Base-by-base conservation (phyloP, 2,113 vertebrate genomes). In the Cyanocitta stelleri region DNA sequence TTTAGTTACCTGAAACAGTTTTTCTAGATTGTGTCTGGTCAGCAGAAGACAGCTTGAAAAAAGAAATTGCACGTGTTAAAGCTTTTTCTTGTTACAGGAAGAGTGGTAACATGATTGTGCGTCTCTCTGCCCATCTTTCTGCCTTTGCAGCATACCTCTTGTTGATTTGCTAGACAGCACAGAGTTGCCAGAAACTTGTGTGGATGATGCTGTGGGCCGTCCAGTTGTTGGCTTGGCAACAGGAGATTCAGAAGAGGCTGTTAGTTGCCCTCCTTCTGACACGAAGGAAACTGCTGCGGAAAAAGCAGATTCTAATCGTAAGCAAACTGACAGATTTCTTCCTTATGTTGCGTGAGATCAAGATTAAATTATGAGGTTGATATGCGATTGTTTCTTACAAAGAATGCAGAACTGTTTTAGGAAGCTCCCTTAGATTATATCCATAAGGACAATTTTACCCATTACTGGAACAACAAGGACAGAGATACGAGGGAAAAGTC, bases 121-220 rank as follows among this genome's bases (percentile, higher is more conserved):
- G 0, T 91, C 5, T 97, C 16, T 97, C 79, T 95, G 49, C 78
- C 87, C 69, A 16, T 63, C 85, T 95, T 87, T 90, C 82, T 96
- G 61, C 71, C 84, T 91, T 96, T 97, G 46, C 97, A 99, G 99
- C 64, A 32, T 98, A 46, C 97, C 98, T 62, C 73, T 97, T 85
- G 96, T 96, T 82, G 98, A 98, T 87, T 96, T 98, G 75, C 92
- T 98, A 44, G 97, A 97, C 78, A 97, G 95, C 73, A 94, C 84
- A n/a, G 98, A 98, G 61, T 95, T 99, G 93, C 94, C 98, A 97
- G 98, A 99, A 97, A 98, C 98, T 12, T 97, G 98, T 69, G 83
- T 98, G 22, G 98, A 98, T 72, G 98, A 98, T 59, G 89, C 98
- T 13, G 20, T 97, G 54, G 92, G 90, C 66, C 66, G 29, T 84